Conservation (phyloP, 2,797 vertebrate genomes). For the Alosa sapidissima region DNA sequence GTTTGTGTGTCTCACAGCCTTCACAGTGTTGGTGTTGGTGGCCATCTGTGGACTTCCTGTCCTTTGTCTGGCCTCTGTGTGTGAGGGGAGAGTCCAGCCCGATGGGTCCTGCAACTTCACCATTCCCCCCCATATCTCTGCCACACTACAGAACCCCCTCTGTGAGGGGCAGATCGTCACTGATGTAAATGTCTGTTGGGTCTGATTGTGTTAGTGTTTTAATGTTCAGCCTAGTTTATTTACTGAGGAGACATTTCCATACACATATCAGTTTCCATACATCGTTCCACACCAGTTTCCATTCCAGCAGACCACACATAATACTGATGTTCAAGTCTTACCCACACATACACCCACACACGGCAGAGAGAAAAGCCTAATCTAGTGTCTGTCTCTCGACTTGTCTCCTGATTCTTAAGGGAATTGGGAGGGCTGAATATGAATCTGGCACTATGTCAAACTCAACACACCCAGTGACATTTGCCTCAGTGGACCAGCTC, state of each 20-base stretch:
- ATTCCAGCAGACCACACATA: background rate
- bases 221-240: background rate
- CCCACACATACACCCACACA: background rate
- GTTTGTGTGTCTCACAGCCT: background rate
- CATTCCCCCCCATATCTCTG: background rate
- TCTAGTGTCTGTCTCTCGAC: background rate
- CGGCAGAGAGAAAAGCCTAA: background rate
- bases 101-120: background rate
- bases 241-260: too few species aligned
- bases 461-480: background rate
- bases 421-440: background rate
- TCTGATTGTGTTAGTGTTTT: background rate
- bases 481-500: background rate
- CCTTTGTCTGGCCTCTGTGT: background rate
- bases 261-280: too few species aligned
- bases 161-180: conserved; percentile 1
- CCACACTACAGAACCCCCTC: background rate
- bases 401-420: background rate
- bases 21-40: background rate
- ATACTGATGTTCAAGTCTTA: background rate
- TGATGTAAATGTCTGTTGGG: background rate
- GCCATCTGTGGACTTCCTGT: background rate
- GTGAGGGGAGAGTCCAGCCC: background rate
- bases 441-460: background rate
- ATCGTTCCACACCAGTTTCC: too few species aligned